Conservation (phyloP, 1,140 invertebrate genomes). For the Trigoniulus corallinus region DNA sequence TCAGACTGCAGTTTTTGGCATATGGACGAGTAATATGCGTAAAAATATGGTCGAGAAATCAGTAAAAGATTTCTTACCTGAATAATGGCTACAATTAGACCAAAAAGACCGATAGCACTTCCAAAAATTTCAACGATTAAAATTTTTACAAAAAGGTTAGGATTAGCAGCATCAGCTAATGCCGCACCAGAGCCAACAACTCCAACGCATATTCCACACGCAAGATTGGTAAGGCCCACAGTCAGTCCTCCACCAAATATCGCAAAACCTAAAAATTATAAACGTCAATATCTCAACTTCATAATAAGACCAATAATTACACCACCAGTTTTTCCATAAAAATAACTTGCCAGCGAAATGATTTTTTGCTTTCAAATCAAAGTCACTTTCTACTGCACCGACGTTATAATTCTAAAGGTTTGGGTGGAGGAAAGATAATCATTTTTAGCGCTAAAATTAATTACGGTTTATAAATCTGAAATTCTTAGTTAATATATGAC, state of each 20-base stretch:
- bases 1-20: too few relatives aligned
- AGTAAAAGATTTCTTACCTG: too few relatives aligned
- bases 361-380: constrained; percentile 10
- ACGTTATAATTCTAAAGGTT: constrained; percentile 6
- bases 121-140: constrained; percentile 97
- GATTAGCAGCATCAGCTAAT: constrained; percentile 86
- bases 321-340: neutral
- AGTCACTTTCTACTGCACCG: constrained; percentile 4
- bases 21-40: too few relatives aligned
- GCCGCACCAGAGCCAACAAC: constrained; percentile 91
- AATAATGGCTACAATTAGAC: constrained; percentile 94
- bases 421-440: too few relatives aligned
- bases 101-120: constrained; percentile 93
- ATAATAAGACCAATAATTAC: neutral
- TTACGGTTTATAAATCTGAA: too few relatives aligned
- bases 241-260: constrained; percentile 92
- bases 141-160: constrained; percentile 89
- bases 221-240: constrained; percentile 84
- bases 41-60: too few relatives aligned
- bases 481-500: too few relatives aligned
- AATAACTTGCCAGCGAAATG: constrained; percentile 12
- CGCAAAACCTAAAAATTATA: constrained; percentile 45
- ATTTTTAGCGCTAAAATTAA: too few relatives aligned
- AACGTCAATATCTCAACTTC: neutral
- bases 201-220: constrained; percentile 89